These are phyloP conservation scores for Penaeus chinensis DNA, from an alignment of 1,140 invertebrate genomes.

Conservation along the genomic window DNA sequence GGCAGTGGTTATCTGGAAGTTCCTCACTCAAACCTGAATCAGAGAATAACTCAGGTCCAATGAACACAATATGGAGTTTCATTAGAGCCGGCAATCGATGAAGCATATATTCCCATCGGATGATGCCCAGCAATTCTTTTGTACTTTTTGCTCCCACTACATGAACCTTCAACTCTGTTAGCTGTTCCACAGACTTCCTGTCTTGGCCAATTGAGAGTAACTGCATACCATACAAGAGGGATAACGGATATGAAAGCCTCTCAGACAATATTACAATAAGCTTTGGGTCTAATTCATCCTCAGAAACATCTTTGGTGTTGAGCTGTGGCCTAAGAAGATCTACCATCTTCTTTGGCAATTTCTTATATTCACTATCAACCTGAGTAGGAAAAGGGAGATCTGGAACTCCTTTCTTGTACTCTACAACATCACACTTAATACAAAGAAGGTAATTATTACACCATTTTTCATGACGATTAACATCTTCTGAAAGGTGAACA, in stretches of 20 bases:
- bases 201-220: neutral
- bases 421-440: conserved; percentile 43
- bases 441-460: conserved; percentile 28
- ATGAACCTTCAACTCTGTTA: conserved; percentile 34
- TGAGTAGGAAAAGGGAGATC: conserved; percentile 47
- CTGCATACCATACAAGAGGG: conserved; percentile 44
- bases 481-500: conserved; percentile 4
- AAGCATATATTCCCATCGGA: conserved; percentile 59
- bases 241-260: conserved; percentile 48
- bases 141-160: conserved; percentile 50
- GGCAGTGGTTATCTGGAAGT: conserved; percentile 24
- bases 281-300: conserved; percentile 27
- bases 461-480: conserved; percentile 16
- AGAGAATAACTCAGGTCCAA: conserved; percentile 58
- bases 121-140: conserved; percentile 55
- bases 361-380: conserved; percentile 42
- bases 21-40: conserved; percentile 17
- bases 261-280: conserved; percentile 42
- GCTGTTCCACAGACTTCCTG: conserved; percentile 5
- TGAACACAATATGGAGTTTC: conserved; percentile 47
- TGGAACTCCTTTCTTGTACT: conserved; percentile 50
- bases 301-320: neutral
- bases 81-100: conserved; percentile 50
- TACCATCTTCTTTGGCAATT: conserved; percentile 22
- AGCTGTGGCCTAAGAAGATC: conserved; percentile 29